phyloP scores from a whole-genome alignment of 2,888 invertebrate genomes.

The Gymnoscelis rufifasciata region DNA sequence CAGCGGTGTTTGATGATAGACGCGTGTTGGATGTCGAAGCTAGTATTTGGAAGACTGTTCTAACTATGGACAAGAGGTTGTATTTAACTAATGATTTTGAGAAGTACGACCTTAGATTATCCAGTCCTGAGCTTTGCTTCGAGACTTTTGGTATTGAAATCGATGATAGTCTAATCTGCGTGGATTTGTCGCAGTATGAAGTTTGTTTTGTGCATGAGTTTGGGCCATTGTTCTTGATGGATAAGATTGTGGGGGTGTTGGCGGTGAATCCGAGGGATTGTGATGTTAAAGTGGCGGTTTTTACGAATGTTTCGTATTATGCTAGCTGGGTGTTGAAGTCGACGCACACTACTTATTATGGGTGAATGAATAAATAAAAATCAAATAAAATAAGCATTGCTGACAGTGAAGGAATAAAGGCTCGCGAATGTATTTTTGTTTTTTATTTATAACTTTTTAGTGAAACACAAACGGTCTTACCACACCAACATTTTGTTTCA shows the following conservation, averaged over 20 bases:
- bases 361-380: too few relatives aligned
- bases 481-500: too few relatives aligned
- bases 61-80: conserved; percentile 56
- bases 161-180: conserved; percentile 53
- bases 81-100: conserved; percentile 60
- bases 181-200: conserved; percentile 49
- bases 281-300: conserved; percentile 43
- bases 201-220: conserved; percentile 66
- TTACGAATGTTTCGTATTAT: conserved; percentile 43
- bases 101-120: conserved; percentile 38
- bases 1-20: conserved; percentile 45
- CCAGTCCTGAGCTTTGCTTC: conserved; percentile 36
- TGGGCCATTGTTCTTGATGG: conserved; percentile 52
- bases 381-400: too few relatives aligned
- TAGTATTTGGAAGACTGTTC: conserved; percentile 62
- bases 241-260: conserved; percentile 55
- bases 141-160: conserved; percentile 48
- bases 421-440: neutral
- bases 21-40: conserved; percentile 33
- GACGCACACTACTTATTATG: conserved; percentile 36
- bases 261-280: conserved; percentile 53
- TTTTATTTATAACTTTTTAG: too few relatives aligned
- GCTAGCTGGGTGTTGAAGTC: conserved; percentile 39
- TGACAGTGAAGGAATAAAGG: too few relatives aligned
- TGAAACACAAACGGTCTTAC: too few relatives aligned